Conservation (phyloP, 2,888 invertebrate species). For the Callyntrura sp. region DNA sequence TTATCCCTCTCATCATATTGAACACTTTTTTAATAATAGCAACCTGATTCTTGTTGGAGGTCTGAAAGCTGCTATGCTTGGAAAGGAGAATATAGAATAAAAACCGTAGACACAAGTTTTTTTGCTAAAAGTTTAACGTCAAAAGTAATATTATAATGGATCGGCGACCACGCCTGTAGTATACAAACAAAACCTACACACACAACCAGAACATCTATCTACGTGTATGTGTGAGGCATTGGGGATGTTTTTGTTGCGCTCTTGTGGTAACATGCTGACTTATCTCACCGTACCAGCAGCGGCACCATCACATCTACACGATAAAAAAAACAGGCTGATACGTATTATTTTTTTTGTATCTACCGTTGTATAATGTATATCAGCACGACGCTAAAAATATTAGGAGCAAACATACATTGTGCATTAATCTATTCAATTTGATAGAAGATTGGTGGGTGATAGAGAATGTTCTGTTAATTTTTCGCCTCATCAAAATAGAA, state of each 20-base stretch:
- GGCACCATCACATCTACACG: not conserved
- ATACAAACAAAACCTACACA: slow-evolving; percentile 54
- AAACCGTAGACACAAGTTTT: slow-evolving; percentile 36
- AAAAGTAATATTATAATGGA: slow-evolving; percentile 76
- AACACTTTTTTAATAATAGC: slow-evolving; percentile 21
- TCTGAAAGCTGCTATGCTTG: not conserved
- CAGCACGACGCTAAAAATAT: not conserved
- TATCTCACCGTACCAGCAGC: not conserved
- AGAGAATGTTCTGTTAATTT: slow-evolving; percentile 51
- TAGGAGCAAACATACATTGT: slow-evolving; percentile 32
- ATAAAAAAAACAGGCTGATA: not conserved
- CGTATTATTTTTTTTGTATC: not conserved
- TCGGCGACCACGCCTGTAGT: slow-evolving; percentile 75
- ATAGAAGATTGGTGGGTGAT: slow-evolving; percentile 30
- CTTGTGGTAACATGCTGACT: not conserved
- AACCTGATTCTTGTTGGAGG: slow-evolving; percentile 7
- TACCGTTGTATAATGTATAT: not conserved
- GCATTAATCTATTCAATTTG: slow-evolving; percentile 51
- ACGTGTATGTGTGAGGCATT: not conserved
- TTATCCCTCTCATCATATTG: slow-evolving; percentile 27
- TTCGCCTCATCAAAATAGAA: slow-evolving; percentile 31
- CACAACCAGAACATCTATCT: slow-evolving; percentile 24
- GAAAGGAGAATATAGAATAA: slow-evolving; percentile 1
- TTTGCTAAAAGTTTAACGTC: slow-evolving; percentile 67
- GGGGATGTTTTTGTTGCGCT: not conserved